These are phyloP conservation scores for Ips typographus DNA, from an alignment of 1,140 invertebrate genomes.

Conservation along the genomic window DNA sequence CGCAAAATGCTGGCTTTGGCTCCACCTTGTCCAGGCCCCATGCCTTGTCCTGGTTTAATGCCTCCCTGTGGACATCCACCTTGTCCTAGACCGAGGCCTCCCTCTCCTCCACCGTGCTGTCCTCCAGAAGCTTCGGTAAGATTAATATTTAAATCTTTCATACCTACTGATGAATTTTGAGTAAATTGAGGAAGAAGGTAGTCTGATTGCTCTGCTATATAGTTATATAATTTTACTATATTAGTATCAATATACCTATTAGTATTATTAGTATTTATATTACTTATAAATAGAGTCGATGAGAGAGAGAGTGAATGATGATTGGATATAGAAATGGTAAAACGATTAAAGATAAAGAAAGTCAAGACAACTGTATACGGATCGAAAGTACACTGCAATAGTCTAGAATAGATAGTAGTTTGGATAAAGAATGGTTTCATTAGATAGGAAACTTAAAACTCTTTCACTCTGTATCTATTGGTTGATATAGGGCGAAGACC, in stretches of 20 bases:
- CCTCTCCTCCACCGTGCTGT: constrained; percentile 27
- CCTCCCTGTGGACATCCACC: constrained; percentile 20
- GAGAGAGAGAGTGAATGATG: too few relatives aligned
- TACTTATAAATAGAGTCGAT: too few relatives aligned
- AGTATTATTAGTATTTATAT: too few relatives aligned
- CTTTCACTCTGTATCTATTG: neutral
- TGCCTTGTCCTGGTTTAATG: constrained; percentile 31
- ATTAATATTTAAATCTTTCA: neutral
- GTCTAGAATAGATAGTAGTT: too few relatives aligned
- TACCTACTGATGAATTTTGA: neutral
- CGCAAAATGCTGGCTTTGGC: constrained; percentile 45
- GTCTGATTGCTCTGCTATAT: too few relatives aligned
- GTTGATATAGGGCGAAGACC: constrained; percentile 15
- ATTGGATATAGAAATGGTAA: too few relatives aligned
- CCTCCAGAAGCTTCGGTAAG: constrained; percentile 29
- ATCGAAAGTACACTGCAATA: neutral
- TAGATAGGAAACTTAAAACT: too few relatives aligned
- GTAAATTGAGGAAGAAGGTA: neutral
- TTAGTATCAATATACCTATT: too few relatives aligned
- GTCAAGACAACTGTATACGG: too few relatives aligned
- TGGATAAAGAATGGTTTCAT: neutral
- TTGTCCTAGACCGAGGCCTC: too few relatives aligned
- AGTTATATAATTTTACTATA: too few relatives aligned
- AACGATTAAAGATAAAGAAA: too few relatives aligned
- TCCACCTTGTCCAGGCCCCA: constrained; percentile 27